Evolutionary conservation across 2,113 vertebrate species (phyloP), one percentile per base, ranked within the genome.

Genomic region (Hassar affinis): DNA sequence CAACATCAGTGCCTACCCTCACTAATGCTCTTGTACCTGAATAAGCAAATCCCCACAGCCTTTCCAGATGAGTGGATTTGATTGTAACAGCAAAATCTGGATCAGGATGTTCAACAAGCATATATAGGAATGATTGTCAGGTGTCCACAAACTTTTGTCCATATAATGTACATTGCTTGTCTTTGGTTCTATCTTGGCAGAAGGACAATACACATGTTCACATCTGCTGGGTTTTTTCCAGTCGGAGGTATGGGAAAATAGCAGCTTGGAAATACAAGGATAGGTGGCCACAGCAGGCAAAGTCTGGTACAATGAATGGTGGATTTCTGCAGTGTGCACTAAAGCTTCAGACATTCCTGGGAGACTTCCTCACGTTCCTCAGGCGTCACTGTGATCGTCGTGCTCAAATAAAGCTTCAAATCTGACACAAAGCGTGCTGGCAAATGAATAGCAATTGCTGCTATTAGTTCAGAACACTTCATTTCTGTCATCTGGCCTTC

Each of bases 221-320:
- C 35, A 35, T 75, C 56, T 77, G n/a, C 5, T 45, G 4, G 3
- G 17, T 68, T 83, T 42, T 68, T 78, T 88, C 75, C 64, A 69
- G 78, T 30, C 68, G 22, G 27, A 82, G 45, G n/a, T 51, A 25
- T 56, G 52, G 35, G 22, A 59, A 59, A 71, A 4, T 9, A 71
- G 51, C 64, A 57, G 62, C 47, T 66, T 64, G 49, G 86, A 87
- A 82, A 72, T 54, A 72, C 75, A 47, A 68, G 80, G 81, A 78
- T 47, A 84, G 84, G 72, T 84, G 86, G 88, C 85, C 88, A 90
- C 89, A 89, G 82, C 85, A 79, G 85, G 76, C 78, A 0, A 54
- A 88, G 87, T 89, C 89, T 88, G 81, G 83, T 88, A 86, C 78
- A 89, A 89, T 84, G 85, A 86, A 79, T 66, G 85, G 88, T 87